phyloP scores from a whole-genome alignment of 2,797 vertebrate species.

The Pseudochirops cupreus region DNA sequence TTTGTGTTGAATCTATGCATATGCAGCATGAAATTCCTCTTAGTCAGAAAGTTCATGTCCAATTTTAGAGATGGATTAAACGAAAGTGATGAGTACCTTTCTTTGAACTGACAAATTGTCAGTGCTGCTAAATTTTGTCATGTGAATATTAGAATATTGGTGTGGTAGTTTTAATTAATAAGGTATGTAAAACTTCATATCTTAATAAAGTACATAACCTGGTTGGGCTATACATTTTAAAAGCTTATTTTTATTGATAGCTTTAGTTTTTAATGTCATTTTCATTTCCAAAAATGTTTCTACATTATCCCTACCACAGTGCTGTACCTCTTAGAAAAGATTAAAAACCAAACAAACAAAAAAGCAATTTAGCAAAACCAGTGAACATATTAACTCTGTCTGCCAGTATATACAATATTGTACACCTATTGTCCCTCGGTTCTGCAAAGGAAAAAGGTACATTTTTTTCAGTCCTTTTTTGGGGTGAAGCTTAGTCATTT shows the following conservation, averaged over 20 bases:
- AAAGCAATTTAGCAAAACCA: neutral
- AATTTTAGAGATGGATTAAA: constrained; percentile 28
- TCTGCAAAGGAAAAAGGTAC: neutral
- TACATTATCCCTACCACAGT: neutral
- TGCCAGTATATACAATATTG: neutral
- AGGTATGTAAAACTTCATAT: constrained; percentile 2
- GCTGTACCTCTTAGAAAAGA: neutral
- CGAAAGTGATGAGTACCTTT: constrained; percentile 24
- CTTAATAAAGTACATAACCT: neutral
- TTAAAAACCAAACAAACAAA: neutral
- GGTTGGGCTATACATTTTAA: neutral
- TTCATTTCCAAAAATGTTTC: neutral
- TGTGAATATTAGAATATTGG: constrained; percentile 11
- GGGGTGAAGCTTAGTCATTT: neutral
- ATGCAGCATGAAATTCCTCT: constrained; percentile 17
- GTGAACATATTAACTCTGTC: neutral
- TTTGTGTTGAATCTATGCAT: constrained; percentile 25
- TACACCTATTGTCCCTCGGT: neutral
- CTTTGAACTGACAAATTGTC: constrained; percentile 44
- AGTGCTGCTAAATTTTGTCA: constrained; percentile 32
- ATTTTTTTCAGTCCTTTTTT: neutral
- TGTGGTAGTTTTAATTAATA: constrained; percentile 24
- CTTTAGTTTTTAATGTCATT: neutral
- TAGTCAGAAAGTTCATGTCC: constrained; percentile 44
- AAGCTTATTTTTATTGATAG: neutral